Conservation (phyloP, 2,888 invertebrate species). For the Drosophila colorata region DNA sequence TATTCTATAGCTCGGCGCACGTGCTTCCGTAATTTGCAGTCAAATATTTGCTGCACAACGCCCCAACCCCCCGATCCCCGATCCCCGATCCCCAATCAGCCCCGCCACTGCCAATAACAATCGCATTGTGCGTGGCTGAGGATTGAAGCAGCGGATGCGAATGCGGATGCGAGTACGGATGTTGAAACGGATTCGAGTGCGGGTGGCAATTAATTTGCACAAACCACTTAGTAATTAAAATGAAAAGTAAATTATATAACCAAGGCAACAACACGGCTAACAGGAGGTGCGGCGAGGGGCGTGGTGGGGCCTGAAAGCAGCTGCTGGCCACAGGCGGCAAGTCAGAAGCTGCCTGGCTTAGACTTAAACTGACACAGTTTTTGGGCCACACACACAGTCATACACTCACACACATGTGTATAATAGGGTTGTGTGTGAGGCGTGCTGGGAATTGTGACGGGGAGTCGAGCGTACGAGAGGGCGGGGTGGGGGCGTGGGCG, state of each 20-base stretch:
- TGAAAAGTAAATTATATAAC: constrained; percentile 77
- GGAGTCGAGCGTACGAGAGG: too few species aligned
- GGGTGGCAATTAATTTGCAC: constrained; percentile 75
- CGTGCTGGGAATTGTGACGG: constrained; percentile 2
- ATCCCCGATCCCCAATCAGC: too few species aligned
- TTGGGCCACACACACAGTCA: constrained; percentile 12
- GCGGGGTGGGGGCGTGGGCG: background rate
- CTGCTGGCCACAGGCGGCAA: constrained; percentile 2
- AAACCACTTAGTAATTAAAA: constrained; percentile 78
- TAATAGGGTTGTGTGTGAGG: constrained; percentile 8
- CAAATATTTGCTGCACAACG: constrained; percentile 48
- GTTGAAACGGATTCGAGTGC: constrained; percentile 31
- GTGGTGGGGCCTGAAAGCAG: background rate
- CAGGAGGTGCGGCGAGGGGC: too few species aligned
- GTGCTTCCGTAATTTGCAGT: constrained; percentile 55
- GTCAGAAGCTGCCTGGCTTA: constrained; percentile 30
- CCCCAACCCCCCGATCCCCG: too few species aligned
- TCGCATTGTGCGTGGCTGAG: constrained; percentile 12
- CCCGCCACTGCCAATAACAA: constrained; percentile 13
- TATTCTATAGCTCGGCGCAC: constrained; percentile 17
- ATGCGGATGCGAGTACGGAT: constrained; percentile 5
- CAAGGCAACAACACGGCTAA: constrained; percentile 18
- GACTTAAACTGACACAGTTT: constrained; percentile 63
- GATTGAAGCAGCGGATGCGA: too few species aligned
- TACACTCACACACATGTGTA: background rate